phyloP scores from a whole-genome alignment of 2,113 vertebrate species.

The Hylia prasina region DNA sequence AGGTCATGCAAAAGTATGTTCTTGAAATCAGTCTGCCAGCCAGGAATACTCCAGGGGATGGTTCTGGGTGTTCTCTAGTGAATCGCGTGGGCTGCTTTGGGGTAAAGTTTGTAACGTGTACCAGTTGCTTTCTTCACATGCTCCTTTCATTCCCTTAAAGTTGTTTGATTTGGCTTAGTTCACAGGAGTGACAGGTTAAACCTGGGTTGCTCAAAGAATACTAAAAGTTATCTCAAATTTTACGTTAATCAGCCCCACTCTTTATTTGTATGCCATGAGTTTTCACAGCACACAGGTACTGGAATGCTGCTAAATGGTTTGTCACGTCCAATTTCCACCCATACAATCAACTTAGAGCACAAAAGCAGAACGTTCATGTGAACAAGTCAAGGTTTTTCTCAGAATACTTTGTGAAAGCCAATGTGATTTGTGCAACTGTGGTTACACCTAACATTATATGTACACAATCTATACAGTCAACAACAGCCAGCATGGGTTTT shows the following conservation, averaged over 20 bases:
- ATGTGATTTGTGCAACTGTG: neutral
- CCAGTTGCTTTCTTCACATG: neutral
- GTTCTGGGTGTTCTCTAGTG: neutral
- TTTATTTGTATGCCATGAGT: neutral
- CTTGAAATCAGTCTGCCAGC: neutral
- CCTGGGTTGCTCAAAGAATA: neutral
- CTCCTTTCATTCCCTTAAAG: neutral
- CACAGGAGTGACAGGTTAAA: neutral
- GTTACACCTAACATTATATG: neutral
- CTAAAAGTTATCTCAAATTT: neutral
- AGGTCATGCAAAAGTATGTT: conserved; percentile 97
- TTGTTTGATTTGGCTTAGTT: neutral
- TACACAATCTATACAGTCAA: neutral
- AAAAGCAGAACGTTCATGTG: neutral
- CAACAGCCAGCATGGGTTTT: neutral
- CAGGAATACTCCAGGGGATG: neutral
- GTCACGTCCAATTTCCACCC: neutral
- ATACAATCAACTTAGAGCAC: neutral
- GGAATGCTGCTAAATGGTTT: neutral
- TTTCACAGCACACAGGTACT: neutral
- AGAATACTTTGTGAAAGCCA: neutral
- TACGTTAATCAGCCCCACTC: neutral
- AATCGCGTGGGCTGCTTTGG: neutral
- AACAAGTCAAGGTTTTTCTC: neutral
- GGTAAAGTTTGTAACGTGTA: neutral